Evolutionary conservation across 1,140 invertebrate genomes (phyloP), one percentile per base, ranked within the genome.

Genomic region (Drosophila pandora): DNA sequence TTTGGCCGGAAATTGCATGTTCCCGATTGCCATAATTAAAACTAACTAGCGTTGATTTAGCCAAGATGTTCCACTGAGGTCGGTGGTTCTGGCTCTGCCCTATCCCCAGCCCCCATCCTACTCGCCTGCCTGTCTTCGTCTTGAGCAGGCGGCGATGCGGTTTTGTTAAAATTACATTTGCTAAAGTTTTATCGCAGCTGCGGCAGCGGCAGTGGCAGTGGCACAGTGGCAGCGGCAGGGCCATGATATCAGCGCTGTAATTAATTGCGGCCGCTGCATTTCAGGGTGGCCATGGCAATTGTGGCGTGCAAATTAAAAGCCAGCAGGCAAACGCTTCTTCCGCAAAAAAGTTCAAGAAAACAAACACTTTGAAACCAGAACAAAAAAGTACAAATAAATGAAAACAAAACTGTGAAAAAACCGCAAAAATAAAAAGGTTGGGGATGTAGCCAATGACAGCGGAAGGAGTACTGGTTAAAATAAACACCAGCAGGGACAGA

Each of bases 91-190:
- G 34, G 7, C 3, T n/a, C 39, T 2, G 4, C 59, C 25, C 41
- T n/a, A 41, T 45, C 30, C 10, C 53, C 12, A 13, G 34, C 22
- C 41, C 17, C 50, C 17, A 32, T 64, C 69, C 48, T 54, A 28
- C 5, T 28, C 56, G 60, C 63, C n/a, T 39, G 12, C 12, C 32
- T 37, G 68, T 50, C 53, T 50, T 57, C 78, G 82, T 85, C 82
- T 85, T 76, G 63, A 83, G 83, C 83, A 87, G 82, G 76, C 79
- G 79, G 84, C 79, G 83, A 72, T 88, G 83, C 83, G 83, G 83
- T 88, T 88, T 89, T 88, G 83, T 88, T 88, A 88, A 88, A 88
- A 83, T 88, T 88, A 88, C 82, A 85, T 83, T 88, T 88, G 83
- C 63, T 55, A 88, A 88, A 88, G 83, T 88, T 88, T 88, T 88